Evolutionary conservation across 2,888 invertebrate species (phyloP).

Genomic region (Polietes domitor): DNA sequence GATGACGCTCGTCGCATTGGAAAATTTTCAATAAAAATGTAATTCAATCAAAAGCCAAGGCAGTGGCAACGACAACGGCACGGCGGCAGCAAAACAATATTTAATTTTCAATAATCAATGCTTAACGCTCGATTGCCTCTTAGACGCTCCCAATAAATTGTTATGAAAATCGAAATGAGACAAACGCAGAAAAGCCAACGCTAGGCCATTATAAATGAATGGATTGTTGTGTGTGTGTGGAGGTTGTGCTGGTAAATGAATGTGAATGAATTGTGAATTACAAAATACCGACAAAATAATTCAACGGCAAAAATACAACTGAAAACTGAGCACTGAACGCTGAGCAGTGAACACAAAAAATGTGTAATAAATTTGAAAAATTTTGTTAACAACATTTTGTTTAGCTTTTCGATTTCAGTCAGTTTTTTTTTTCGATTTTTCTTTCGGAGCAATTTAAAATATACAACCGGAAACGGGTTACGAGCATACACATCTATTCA

Average conservation of each 20-base stretch:
- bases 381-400: constrained; percentile 65
- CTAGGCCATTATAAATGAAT: constrained; percentile 39
- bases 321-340: constrained; percentile 27
- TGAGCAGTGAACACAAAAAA: constrained; percentile 38
- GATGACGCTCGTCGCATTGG: constrained; percentile 30
- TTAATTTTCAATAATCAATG: constrained; percentile 74
- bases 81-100: constrained; percentile 72
- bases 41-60: constrained; percentile 54
- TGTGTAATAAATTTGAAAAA: constrained; percentile 65
- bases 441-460: constrained; percentile 41
- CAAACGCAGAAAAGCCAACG: constrained; percentile 48
- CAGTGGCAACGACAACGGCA: constrained; percentile 66
- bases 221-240: background rate
- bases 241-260: background rate
- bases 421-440: constrained; percentile 27
- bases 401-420: constrained; percentile 40
- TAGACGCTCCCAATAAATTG: constrained; percentile 77
- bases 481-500: background rate
- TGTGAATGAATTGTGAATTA: constrained; percentile 54
- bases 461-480: constrained; percentile 63
- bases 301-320: constrained; percentile 42
- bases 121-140: constrained; percentile 76
- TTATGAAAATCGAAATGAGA: constrained; percentile 69
- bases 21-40: constrained; percentile 46
- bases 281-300: constrained; percentile 66